Conservation (phyloP, 2,888 invertebrate species). For the Pyrrhosoma nymphula region DNA sequence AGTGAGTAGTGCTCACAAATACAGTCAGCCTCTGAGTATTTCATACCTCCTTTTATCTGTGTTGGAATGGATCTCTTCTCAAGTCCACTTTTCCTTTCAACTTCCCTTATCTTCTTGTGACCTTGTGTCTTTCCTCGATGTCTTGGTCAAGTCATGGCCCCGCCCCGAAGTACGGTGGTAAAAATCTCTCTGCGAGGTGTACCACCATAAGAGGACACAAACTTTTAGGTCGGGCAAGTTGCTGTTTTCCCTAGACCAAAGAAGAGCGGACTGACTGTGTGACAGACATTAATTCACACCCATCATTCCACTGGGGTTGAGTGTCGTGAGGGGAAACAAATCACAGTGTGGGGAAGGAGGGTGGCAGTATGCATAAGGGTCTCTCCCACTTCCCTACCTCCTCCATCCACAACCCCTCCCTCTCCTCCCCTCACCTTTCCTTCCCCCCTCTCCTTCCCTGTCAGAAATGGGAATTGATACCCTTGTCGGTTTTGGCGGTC, state of each 20-base stretch:
- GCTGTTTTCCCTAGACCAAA: constrained; percentile 52
- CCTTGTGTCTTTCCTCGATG: background rate
- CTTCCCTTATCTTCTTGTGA: background rate
- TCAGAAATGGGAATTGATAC: constrained; percentile 64
- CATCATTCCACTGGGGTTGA: constrained; percentile 49
- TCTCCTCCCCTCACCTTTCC: background rate
- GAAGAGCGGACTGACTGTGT: constrained; percentile 56
- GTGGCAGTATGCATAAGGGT: constrained; percentile 29
- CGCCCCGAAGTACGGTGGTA: constrained; percentile 18
- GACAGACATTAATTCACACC: constrained; percentile 66
- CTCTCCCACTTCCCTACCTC: background rate
- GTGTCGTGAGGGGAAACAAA: constrained; percentile 46
- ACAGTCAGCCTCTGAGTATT: background rate
- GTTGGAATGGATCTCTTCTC: background rate
- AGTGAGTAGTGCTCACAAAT: background rate
- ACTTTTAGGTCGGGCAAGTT: constrained; percentile 5
- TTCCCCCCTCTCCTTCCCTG: background rate
- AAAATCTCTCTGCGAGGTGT: background rate
- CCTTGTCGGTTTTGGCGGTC: constrained; percentile 50
- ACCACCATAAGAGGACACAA: constrained; percentile 43
- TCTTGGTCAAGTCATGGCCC: constrained; percentile 56
- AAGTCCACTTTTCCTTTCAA: background rate
- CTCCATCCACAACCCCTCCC: background rate
- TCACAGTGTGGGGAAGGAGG: constrained; percentile 48
- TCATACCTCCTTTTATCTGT: constrained; percentile 7